phyloP scores from a whole-genome alignment of 1,140 invertebrate species.

The Globodera rostochiensis region DNA sequence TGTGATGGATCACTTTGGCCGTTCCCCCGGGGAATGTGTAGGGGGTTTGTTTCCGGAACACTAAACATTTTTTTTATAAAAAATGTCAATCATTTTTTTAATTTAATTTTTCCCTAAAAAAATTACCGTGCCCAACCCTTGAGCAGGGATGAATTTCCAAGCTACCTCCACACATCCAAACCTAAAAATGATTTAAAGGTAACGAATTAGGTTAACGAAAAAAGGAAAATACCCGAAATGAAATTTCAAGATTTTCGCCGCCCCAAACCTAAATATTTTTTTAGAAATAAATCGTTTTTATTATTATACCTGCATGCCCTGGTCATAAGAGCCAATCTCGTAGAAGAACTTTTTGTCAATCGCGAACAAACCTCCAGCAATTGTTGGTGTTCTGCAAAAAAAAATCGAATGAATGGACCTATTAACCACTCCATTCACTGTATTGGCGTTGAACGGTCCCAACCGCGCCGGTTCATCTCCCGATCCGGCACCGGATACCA shows the following conservation, averaged over 20 bases:
- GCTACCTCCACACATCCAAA: slow-evolving; percentile 94
- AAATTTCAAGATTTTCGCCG: slow-evolving; percentile 74
- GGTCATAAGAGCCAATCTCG: slow-evolving; percentile 79
- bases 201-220: neutral
- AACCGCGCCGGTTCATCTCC: slow-evolving; percentile 54
- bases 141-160: slow-evolving; percentile 92
- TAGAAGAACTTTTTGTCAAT: slow-evolving; percentile 55
- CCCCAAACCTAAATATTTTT: slow-evolving; percentile 73
- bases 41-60: slow-evolving; percentile 85
- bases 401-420: neutral
- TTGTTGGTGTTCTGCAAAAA: slow-evolving; percentile 48
- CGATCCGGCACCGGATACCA: slow-evolving; percentile 72
- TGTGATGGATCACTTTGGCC: slow-evolving; percentile 69
- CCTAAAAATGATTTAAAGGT: slow-evolving; percentile 34
- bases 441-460: slow-evolving; percentile 52
- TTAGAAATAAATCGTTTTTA: neutral
- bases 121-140: slow-evolving; percentile 76
- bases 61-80: slow-evolving; percentile 54
- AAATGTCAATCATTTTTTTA: neutral
- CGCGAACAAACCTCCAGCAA: slow-evolving; percentile 54
- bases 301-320: slow-evolving; percentile 83
- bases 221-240: slow-evolving; percentile 67
- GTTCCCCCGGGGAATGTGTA: slow-evolving; percentile 89
- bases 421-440: slow-evolving; percentile 28
- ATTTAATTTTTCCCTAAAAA: neutral